Percentiles rank a stretch among this genome's conserved stretches.
Evolutionary conservation across 2,888 invertebrate species (phyloP).

Genomic region (Oligia strigilis): DNA sequence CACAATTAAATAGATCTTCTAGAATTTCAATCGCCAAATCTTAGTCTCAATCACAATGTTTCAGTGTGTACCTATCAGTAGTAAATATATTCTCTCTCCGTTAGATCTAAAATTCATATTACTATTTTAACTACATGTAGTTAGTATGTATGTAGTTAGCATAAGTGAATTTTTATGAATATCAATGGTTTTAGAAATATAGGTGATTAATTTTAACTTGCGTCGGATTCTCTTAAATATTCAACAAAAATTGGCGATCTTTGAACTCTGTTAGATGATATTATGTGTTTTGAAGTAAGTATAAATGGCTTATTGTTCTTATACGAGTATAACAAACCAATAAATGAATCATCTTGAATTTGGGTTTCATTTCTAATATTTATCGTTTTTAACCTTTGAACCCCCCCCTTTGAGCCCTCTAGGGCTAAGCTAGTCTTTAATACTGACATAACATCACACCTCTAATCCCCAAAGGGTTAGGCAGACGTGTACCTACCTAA

Average conservation of each 20-base stretch:
- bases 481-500: neutral
- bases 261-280: conserved; percentile 82
- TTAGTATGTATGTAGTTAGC: conserved; percentile 61
- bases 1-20: conserved; percentile 48
- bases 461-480: neutral
- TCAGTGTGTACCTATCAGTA: conserved; percentile 73
- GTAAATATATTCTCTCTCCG: conserved; percentile 68
- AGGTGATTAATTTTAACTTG: conserved; percentile 82
- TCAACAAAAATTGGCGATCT: conserved; percentile 76
- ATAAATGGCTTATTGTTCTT: conserved; percentile 88
- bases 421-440: too few relatives aligned
- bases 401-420: too few relatives aligned
- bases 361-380: conserved; percentile 77
- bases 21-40: conserved; percentile 71
- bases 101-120: conserved; percentile 63
- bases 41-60: conserved; percentile 68
- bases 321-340: conserved; percentile 85
- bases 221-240: conserved; percentile 82
- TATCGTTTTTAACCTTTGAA: neutral
- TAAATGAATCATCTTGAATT: conserved; percentile 87
- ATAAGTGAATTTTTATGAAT: conserved; percentile 72
- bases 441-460: neutral
- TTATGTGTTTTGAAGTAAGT: conserved; percentile 85
- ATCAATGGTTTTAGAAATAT: conserved; percentile 67
- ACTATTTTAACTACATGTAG: conserved; percentile 73